phyloP scores from a whole-genome alignment of 2,113 vertebrate species.

The Turnix velox region DNA sequence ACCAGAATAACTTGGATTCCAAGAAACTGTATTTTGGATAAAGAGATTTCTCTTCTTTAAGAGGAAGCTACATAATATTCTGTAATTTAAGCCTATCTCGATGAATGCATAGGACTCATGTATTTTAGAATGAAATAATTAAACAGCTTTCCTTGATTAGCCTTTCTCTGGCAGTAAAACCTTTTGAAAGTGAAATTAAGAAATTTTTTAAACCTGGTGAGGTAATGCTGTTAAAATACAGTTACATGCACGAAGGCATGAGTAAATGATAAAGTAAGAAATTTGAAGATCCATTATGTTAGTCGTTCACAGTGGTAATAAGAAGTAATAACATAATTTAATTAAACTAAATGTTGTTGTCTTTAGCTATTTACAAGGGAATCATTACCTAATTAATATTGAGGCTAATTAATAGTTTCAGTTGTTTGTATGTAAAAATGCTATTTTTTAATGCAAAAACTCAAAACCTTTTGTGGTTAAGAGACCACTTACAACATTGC shows the following conservation, averaged over 20 bases:
- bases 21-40: background rate
- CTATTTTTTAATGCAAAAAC: background rate
- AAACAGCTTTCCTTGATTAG: background rate
- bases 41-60: background rate
- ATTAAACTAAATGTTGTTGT: constrained; percentile 56
- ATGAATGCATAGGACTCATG: background rate
- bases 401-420: constrained; percentile 59
- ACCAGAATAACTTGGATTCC: background rate
- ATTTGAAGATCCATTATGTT: background rate
- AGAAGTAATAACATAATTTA: constrained; percentile 60
- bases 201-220: background rate
- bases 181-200: background rate
- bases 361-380: constrained; percentile 47
- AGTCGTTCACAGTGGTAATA: constrained; percentile 30
- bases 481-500: background rate
- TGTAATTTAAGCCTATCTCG: background rate
- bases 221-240: background rate
- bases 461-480: constrained; percentile 37
- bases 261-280: background rate
- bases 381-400: constrained; percentile 65
- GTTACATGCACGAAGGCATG: background rate
- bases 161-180: background rate
- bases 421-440: constrained; percentile 55
- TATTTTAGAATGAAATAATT: background rate
- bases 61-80: background rate